Evolutionary conservation across 1,140 invertebrate genomes (phyloP).

Genomic region (Leptinotarsa texana): DNA sequence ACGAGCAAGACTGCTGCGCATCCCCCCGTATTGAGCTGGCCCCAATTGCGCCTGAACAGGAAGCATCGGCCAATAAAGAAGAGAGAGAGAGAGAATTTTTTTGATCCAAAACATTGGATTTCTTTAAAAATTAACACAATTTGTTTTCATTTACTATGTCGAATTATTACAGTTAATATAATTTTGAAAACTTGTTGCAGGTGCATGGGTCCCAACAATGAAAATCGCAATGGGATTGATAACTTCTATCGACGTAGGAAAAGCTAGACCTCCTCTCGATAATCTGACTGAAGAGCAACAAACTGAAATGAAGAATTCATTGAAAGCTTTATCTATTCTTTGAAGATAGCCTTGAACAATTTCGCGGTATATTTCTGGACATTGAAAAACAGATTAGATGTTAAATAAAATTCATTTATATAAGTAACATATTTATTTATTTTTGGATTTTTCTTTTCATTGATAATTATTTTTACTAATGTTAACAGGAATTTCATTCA

Average conservation of each 20-base stretch:
- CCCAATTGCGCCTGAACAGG: too few relatives aligned
- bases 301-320: conserved; percentile 14
- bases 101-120: too few relatives aligned
- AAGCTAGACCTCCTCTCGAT: conserved; percentile 60
- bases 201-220: conserved; percentile 68
- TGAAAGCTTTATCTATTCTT: background rate
- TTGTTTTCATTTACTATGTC: too few relatives aligned
- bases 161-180: background rate
- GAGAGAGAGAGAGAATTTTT: too few relatives aligned
- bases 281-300: conserved; percentile 44
- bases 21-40: too few relatives aligned
- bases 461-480: background rate
- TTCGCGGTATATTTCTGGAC: too few relatives aligned
- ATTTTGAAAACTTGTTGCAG: conserved; percentile 51
- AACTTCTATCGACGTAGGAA: conserved; percentile 64
- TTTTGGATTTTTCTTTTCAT: background rate
- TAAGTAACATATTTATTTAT: conserved; percentile 4
- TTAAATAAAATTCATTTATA: background rate
- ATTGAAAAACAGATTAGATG: too few relatives aligned
- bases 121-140: too few relatives aligned
- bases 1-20: too few relatives aligned
- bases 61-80: too few relatives aligned
- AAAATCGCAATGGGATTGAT: conserved; percentile 67
- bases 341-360: too few relatives aligned
- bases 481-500: background rate